Base-by-base conservation (phyloP, 2,888 invertebrate species). In the Hyles lineata region DNA sequence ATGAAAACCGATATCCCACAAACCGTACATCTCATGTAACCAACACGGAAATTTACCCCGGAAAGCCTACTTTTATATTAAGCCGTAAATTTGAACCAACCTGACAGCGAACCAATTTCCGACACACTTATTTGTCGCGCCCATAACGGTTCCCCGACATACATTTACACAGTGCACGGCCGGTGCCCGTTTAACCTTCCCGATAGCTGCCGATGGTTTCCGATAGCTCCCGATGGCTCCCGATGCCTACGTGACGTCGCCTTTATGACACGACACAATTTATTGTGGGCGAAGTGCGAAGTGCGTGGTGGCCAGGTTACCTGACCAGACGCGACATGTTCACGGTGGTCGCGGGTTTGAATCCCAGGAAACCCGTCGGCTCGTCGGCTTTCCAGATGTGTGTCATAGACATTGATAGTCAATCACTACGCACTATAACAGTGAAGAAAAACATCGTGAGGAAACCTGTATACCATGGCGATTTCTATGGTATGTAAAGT, bases 11-110 rank as follows among this genome's bases (percentile, higher is more conserved):
- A 61, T 58, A 17, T n/a, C 19, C 61, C 70, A 82, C 79, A 78
- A 77, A 80, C 80, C 77, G 76, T 80, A 81, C 79, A 81, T 82
- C 80, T 80, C 83, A 81, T 81, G 75, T 79, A 79, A 77, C 81
- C 78, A 79, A 77, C 81, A 76, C 79, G 80, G 83, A 84, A 81
- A 85, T 85, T 82, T 84, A 80, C 82, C 82, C 83, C 83, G 82
- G 85, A 83, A 88, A 89, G 85, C 84, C 86, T 84, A 87, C 84
- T 86, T 78, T 89, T 88, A 89, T 89, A 90, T 90, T 89, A 88
- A 89, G 87, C 86, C 89, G 87, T 90, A 90, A 90, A 90, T 90
- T 89, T 83, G 84, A 83, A 83, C 83, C 86, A 88, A 79, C 79
- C 77, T 87, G 87, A 85, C 84, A 83, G 83, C 82, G 85, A 85